Evolutionary conservation across 2,113 vertebrate species (phyloP).

Genomic region (Cichladusa arquata): DNA sequence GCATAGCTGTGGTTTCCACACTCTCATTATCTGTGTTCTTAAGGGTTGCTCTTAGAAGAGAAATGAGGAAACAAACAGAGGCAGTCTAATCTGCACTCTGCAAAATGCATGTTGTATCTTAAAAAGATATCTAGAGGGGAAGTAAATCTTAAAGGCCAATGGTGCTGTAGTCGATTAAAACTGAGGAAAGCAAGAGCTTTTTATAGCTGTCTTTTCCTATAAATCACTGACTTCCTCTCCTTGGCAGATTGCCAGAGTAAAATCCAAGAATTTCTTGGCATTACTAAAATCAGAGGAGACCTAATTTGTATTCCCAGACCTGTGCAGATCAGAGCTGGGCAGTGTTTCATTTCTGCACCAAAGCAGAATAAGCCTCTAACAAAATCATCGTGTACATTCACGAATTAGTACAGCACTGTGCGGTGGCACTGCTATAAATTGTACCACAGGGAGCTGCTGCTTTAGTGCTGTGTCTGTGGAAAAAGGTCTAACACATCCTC

Average conservation of each 20-base stretch:
- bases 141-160: slow-evolving; percentile 18
- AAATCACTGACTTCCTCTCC: slow-evolving; percentile 29
- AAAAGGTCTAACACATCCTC: not conserved
- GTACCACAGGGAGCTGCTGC: not conserved
- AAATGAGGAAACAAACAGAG: not conserved
- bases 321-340: not conserved
- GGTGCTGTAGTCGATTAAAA: slow-evolving; percentile 50
- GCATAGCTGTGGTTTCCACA: not conserved
- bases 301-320: slow-evolving; percentile 39
- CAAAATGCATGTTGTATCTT: not conserved
- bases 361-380: not conserved
- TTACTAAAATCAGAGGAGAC: slow-evolving; percentile 9
- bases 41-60: not conserved
- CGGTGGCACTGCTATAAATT: not conserved
- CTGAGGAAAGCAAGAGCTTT: slow-evolving; percentile 38
- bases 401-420: not conserved
- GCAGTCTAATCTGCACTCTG: not conserved
- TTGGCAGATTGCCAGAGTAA: slow-evolving; percentile 50
- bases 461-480: not conserved
- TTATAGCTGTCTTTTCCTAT: slow-evolving; percentile 53
- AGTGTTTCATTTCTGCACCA: slow-evolving; percentile 17
- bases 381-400: not conserved
- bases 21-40: not conserved
- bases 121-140: not conserved
- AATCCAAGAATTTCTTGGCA: slow-evolving; percentile 61